Base-by-base conservation (phyloP, 37 sponge, comb jelly and placozoan species). In the Geodia barretti region DNA sequence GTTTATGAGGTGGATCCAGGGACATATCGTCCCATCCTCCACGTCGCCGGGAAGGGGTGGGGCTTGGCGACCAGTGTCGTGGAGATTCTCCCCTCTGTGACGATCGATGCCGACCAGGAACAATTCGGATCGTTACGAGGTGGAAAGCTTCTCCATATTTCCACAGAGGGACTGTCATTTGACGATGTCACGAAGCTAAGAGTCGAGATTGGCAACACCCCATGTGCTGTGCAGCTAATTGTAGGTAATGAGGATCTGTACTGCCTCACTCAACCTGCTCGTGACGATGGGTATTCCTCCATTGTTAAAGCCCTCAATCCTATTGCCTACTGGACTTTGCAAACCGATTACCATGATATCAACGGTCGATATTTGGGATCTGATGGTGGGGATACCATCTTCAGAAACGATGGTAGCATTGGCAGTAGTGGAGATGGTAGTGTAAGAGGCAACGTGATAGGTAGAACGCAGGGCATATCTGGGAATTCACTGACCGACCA, bases 261-360 rank as follows among this genome's bases (percentile, higher is more conserved):
- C 2, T 95, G 95, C 74, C 42, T 74, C 3, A 85, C 95, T 26
- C 77, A 76, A 11, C 28, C 72, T 47, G 79, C 87, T 38, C 21
- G 40, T 21, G 87, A 88, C 39, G 92, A 91, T 79, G 95, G 95
- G 26, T 95, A 95, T 62, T 88, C 92, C 2, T 82, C 95, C 0
- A 21, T 95, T 33, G 83, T 91, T 0, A 1, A 26, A 0, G 36
- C 72, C 0, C 32, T 26, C 3, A 3, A 72, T 2, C 71, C 92
- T 11, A 47, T 87, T 34, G 86, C 81, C 24, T 91, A 95, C 69
- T 95, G 92, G 92, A 85, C 70, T 54, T 42, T 92, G 39, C 92
- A 95, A 47, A 17, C 70, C 28, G 78, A 77, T 25, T 54, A 75
- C 19, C 72, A 76, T 43, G 47, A 36, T 7, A 3, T 4, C 19